Base-by-base conservation (phyloP, 2,113 vertebrate species). In the Cardinalis cardinalis region DNA sequence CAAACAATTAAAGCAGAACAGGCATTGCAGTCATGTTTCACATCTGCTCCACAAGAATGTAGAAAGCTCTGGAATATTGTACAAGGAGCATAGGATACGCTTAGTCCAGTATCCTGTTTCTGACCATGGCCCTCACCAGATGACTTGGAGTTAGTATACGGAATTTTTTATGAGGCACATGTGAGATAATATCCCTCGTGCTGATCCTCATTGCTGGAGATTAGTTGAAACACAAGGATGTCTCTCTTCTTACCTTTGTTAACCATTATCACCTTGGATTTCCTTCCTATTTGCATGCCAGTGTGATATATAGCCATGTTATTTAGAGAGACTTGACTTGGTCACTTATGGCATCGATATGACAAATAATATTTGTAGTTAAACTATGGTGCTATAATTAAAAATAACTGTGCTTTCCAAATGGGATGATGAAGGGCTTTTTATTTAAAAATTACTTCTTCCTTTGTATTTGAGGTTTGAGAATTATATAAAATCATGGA, bases 1-100 rank as follows among this genome's bases (percentile, higher is more conserved):
- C 24, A 94, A 90, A 91, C 44, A 51, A 95, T 95, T 94, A 97
- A 95, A 89, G 81, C 18, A 91, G 74, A 90, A 95, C 24, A 87
- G 56, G 51, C 36, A 87, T 44, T 52, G 83, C 56, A 59, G n/a
- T 41, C 31, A 52, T 73, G 77, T 64, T 88, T 91, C 55, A 68
- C 51, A 90, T 75, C 44, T 85, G 31, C 49, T 89, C 51, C 53
- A 9, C 44, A 34, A 94, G 41, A 87, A 73, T 23, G 21, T 28
- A 40, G 56, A 72, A 83, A 75, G 68, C 17, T 71, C 60, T 44
- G 2, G 8, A 59, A 74, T 66, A 76, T 18, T 60, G 55, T 34
- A 55, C 12, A 49, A 32, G 32, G 31, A 89, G 14, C 34, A 66
- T 3, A 29, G 51, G 74, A 85, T 93, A 71, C 71, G 72, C 52